Evolutionary conservation across 2,113 vertebrate species (phyloP).

Genomic region (Anarrhichthys ocellatus): DNA sequence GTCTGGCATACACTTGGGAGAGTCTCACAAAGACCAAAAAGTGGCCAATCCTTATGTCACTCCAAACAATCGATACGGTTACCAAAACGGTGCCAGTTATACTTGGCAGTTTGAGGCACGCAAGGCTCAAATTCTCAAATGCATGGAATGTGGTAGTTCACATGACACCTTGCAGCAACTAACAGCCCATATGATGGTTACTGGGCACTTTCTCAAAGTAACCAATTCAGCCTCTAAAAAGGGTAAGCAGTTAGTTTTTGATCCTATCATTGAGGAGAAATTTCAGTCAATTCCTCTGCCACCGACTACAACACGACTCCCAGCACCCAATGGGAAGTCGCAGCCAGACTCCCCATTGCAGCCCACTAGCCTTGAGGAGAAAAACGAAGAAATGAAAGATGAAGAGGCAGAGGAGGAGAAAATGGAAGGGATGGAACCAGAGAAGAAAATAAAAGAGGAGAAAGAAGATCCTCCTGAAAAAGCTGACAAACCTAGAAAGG

Average conservation of each 20-base stretch:
- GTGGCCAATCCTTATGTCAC: conserved; percentile 95
- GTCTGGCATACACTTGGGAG: conserved; percentile 84
- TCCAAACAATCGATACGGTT: conserved; percentile 98
- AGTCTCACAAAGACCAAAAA: conserved; percentile 94
- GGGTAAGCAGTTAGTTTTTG: conserved; percentile 95
- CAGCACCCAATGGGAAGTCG: conserved; percentile 87
- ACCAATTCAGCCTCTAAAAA: conserved; percentile 99
- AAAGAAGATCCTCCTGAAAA: conserved; percentile 89
- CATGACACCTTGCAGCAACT: conserved; percentile 98
- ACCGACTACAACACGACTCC: conserved; percentile 92
- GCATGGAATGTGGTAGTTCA: conserved; percentile 99
- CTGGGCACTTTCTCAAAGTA: conserved; percentile 97
- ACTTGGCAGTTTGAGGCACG: conserved; percentile 99
- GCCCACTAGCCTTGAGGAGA: conserved; percentile 84
- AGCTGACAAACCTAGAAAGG: conserved; percentile 86
- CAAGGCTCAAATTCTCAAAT: conserved; percentile 98
- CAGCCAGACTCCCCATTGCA: conserved; percentile 88
- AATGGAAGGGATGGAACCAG: conserved; percentile 71
- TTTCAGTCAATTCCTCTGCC: conserved; percentile 98
- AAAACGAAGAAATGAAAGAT: conserved; percentile 86
- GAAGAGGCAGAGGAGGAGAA: conserved; percentile 77
- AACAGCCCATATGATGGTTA: conserved; percentile 99
- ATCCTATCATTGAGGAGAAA: conserved; percentile 95
- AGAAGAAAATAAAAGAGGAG: conserved; percentile 95
- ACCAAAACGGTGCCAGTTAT: conserved; percentile 99